These are phyloP conservation scores for Cylloceria caligata DNA, from an alignment of 2,888 invertebrate species.

Conservation along the genomic window DNA sequence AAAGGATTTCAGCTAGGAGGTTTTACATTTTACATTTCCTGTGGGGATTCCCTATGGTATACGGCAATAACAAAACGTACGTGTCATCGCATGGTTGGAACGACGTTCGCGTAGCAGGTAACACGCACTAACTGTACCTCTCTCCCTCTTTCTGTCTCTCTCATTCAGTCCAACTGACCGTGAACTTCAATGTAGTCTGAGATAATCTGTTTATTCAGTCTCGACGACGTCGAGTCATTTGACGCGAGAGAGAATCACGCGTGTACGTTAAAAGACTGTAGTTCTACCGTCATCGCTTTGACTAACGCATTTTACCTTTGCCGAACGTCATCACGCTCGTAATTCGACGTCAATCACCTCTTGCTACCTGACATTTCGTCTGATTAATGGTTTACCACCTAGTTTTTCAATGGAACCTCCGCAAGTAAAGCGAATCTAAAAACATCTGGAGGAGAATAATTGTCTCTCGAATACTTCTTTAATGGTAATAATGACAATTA, in stretches of 20 bases:
- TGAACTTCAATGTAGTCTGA: slow-evolving; percentile 51
- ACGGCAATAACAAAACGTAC: not conserved
- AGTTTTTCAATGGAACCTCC: not conserved
- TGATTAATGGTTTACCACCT: slow-evolving; percentile 9
- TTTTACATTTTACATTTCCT: not conserved
- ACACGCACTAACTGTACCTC: not conserved
- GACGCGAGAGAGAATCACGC: slow-evolving; percentile 17
- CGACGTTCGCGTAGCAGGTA: slow-evolving; percentile 23
- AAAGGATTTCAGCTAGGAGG: not conserved
- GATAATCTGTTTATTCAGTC: slow-evolving; percentile 49
- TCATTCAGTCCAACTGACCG: slow-evolving; percentile 14
- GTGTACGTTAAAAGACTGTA: not conserved
- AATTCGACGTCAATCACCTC: not conserved
- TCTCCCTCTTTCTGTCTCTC: not conserved
- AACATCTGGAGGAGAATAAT: not conserved
- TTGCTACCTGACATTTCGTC: not conserved
- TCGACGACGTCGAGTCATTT: slow-evolving; percentile 40
- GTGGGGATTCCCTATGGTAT: not conserved
- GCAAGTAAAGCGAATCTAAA: not conserved
- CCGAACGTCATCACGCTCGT: slow-evolving; percentile 16
- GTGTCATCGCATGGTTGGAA: not conserved
- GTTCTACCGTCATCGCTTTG: slow-evolving; percentile 8
- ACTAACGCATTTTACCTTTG: not conserved
- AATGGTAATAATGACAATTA: slow-evolving; percentile 2
- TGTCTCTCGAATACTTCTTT: not conserved